Conservation (phyloP, 2,113 vertebrate genomes). For the Mustela lutreola region DNA sequence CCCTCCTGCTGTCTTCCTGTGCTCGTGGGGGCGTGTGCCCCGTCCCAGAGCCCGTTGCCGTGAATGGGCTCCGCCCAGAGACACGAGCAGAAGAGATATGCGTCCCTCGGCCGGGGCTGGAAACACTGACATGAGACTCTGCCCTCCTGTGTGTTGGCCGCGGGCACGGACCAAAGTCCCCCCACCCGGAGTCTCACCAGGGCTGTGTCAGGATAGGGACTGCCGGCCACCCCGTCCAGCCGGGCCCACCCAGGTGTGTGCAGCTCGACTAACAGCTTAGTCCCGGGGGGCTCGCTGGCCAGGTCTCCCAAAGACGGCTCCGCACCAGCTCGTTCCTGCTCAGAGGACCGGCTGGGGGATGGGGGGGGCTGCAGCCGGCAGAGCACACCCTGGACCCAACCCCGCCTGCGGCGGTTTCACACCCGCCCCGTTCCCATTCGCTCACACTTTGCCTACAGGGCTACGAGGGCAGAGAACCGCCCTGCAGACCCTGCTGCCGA, state of each 20-base stretch:
- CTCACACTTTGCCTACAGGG: rapidly evolving
- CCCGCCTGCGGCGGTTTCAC: background rate
- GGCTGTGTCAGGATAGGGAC: rapidly evolving
- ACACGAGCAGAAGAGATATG: background rate
- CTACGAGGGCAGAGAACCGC: background rate
- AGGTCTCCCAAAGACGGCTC: background rate
- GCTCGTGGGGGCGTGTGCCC: background rate
- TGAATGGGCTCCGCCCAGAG: background rate
- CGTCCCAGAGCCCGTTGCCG: too few relatives aligned
- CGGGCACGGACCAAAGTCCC: background rate
- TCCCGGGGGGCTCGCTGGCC: background rate
- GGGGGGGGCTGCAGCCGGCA: background rate
- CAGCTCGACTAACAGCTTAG: background rate
- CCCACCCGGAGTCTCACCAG: background rate
- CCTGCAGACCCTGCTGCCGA: too few relatives aligned
- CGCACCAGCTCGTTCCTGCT: background rate
- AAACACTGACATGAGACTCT: background rate
- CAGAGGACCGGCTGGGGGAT: background rate
- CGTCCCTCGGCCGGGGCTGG: background rate
- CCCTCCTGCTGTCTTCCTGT: background rate
- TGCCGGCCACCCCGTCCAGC: rapidly evolving
- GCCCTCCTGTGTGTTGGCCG: background rate
- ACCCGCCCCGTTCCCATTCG: background rate
- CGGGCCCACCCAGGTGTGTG: rapidly evolving
- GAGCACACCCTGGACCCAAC: background rate